A percentile compares a stretch with the other conserved stretches of the same genome.
Conservation (phyloP, 2,888 invertebrate species). For the Tetranychus truncatus region DNA sequence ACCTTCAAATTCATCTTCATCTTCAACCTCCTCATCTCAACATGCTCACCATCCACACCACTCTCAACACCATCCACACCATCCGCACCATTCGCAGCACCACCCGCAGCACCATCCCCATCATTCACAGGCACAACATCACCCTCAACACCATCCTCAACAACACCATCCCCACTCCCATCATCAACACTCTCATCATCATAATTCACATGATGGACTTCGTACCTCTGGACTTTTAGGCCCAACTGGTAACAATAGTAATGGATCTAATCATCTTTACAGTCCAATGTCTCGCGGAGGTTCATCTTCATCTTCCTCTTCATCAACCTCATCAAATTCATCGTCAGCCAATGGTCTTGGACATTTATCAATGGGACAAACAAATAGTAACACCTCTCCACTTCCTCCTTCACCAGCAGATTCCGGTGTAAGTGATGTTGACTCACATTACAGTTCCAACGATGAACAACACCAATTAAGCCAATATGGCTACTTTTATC, state of each 20-base stretch:
- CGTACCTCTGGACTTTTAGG: slow-evolving; percentile 37
- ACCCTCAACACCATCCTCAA: no score
- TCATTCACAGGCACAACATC: no score
- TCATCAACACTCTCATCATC: slow-evolving; percentile 11
- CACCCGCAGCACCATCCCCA: no score
- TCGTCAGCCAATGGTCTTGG: background rate
- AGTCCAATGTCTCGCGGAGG: background rate
- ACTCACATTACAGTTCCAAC: slow-evolving; percentile 59
- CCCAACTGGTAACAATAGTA: slow-evolving; percentile 33
- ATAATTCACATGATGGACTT: slow-evolving; percentile 9
- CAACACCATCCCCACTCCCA: slow-evolving; percentile 7
- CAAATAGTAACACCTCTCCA: slow-evolving; percentile 32
- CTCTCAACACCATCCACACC: no score
- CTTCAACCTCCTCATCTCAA: no score
- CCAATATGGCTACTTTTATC: slow-evolving; percentile 16
- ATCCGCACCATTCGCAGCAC: no score
- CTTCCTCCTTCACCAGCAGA: slow-evolving; percentile 92
- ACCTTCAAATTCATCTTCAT: no score
- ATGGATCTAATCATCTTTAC: background rate
- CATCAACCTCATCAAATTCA: background rate
- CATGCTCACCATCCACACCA: no score
- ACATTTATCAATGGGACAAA: background rate
- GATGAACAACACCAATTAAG: slow-evolving; percentile 42
- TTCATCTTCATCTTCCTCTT: background rate
- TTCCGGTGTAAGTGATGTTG: slow-evolving; percentile 89